A percentile compares a stretch with the other conserved stretches of the same genome.
Conservation (phyloP, 2,888 invertebrate species). For the Ischnus inquisitorius region DNA sequence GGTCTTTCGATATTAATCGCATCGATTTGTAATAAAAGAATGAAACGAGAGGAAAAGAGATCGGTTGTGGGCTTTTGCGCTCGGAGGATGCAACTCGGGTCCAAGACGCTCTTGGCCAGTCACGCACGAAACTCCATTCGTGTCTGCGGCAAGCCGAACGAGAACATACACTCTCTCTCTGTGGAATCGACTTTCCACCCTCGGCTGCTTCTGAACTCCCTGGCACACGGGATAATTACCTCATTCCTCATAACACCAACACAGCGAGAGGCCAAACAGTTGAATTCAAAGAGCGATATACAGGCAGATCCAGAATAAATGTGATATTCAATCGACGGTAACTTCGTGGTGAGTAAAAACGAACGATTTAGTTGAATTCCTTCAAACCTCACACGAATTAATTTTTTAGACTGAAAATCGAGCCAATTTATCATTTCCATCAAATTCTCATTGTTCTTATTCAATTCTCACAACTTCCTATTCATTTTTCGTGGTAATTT, state of each 20-base stretch:
- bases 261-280: constrained; percentile 10
- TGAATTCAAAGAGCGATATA: background rate
- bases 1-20: constrained; percentile 63
- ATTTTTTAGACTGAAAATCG: no score
- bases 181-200: constrained; percentile 19
- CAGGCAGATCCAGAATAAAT: no score
- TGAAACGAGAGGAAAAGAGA: constrained; percentile 6
- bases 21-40: constrained; percentile 64
- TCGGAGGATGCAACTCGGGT: constrained; percentile 4
- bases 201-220: constrained; percentile 28
- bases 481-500: no score
- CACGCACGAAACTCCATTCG: constrained; percentile 41
- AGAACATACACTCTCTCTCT: constrained; percentile 17
- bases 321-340: no score
- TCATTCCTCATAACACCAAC: constrained; percentile 47
- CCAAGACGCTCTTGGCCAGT: constrained; percentile 18
- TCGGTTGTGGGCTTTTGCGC: constrained; percentile 25
- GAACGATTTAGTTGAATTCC: no score
- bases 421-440: no score
- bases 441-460: no score
- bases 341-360: no score
- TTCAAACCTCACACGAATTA: no score
- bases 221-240: constrained; percentile 52
- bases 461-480: no score
- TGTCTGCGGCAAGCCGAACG: constrained; percentile 10